Conservation (phyloP, 2,797 vertebrate genomes). For the Melopsittacus undulatus region DNA sequence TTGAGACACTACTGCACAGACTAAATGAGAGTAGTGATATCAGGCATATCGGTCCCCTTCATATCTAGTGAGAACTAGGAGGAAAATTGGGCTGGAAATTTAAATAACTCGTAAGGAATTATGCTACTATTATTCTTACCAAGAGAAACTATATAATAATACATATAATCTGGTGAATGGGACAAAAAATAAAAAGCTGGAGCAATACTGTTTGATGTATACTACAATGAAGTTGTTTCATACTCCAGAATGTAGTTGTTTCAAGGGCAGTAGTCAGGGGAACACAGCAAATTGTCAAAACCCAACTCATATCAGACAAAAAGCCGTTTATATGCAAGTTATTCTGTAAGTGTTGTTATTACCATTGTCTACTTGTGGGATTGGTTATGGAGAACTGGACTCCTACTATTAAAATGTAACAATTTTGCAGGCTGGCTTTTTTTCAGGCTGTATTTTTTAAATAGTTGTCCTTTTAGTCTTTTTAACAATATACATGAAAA, state of each 20-base stretch:
- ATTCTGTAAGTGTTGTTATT: neutral
- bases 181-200: neutral
- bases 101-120: neutral
- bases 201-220: neutral
- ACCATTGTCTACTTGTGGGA: neutral
- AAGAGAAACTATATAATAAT: neutral
- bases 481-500: neutral
- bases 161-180: neutral
- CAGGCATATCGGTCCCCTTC: neutral
- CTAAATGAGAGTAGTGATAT: fast-evolving
- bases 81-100: neutral
- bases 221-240: neutral
- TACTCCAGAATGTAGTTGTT: neutral
- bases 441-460: neutral
- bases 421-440: neutral
- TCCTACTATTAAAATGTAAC: neutral
- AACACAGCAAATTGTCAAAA: neutral
- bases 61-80: neutral
- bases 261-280: neutral
- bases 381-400: neutral
- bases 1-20: neutral
- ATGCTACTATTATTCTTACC: neutral
- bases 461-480: neutral
- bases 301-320: neutral
- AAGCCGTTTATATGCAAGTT: neutral